Evolutionary conservation across 2,113 vertebrate species (phyloP).

Genomic region (Passer domesticus): DNA sequence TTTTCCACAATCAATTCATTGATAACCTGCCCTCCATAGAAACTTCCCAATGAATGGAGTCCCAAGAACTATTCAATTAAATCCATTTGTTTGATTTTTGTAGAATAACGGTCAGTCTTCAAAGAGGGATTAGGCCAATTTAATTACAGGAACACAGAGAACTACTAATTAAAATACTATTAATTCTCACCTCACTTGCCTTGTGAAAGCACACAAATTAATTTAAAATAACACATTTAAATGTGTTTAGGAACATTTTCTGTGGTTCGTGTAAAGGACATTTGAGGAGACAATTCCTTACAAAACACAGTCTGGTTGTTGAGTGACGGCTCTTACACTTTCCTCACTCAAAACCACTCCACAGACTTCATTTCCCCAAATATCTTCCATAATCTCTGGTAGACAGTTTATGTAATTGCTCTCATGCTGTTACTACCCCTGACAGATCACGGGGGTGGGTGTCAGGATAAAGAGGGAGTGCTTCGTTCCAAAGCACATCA

Average conservation of each 20-base stretch:
- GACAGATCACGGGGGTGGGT: rapidly evolving
- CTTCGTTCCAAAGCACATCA: not conserved
- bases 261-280: not conserved
- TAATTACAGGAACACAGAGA: not conserved
- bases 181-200: not conserved
- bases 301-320: not conserved
- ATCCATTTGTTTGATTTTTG: not conserved
- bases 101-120: not conserved
- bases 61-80: not conserved
- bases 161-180: not conserved
- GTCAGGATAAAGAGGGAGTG: not conserved
- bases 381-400: not conserved
- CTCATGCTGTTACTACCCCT: not conserved
- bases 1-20: not conserved
- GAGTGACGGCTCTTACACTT: not conserved
- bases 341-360: not conserved
- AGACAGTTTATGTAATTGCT: not conserved
- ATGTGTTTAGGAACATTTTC: not conserved
- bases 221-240: not conserved
- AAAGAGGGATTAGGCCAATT: not conserved
- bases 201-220: not conserved
- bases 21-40: not conserved
- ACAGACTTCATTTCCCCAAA: not conserved
- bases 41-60: not conserved
- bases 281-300: not conserved